phyloP scores from a whole-genome alignment of 2,888 invertebrate species.

The Falcaria lacertinaria region DNA sequence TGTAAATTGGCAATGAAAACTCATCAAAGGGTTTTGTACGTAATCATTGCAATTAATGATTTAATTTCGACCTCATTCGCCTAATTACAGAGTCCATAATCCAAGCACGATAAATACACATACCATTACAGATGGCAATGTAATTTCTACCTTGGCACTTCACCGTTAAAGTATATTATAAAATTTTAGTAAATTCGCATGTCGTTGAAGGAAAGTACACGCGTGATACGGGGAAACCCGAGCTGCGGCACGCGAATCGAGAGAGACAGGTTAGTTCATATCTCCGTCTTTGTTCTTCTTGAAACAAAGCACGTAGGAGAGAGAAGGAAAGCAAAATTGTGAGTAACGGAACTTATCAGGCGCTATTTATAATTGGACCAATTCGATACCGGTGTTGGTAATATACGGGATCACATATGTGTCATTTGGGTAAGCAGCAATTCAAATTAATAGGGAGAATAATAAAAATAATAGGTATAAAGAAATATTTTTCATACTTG shows the following conservation, averaged over 20 bases:
- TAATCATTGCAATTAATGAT: too few relatives aligned
- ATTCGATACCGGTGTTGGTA: slow-evolving; percentile 43
- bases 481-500: too few relatives aligned
- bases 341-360: slow-evolving; percentile 63
- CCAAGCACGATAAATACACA: neutral
- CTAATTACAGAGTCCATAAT: neutral
- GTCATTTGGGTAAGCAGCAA: slow-evolving; percentile 34
- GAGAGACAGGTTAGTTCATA: slow-evolving; percentile 41
- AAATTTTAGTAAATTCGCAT: slow-evolving; percentile 24
- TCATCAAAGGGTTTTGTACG: too few relatives aligned
- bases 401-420: slow-evolving; percentile 44
- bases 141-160: neutral
- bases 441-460: too few relatives aligned
- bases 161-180: neutral
- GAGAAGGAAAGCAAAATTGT: slow-evolving; percentile 20
- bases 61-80: neutral
- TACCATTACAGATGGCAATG: neutral
- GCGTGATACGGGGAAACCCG: slow-evolving; percentile 50
- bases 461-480: too few relatives aligned
- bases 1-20: too few relatives aligned
- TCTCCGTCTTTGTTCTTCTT: slow-evolving; percentile 30
- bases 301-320: slow-evolving; percentile 18
- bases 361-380: slow-evolving; percentile 64
- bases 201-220: slow-evolving; percentile 45
- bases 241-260: slow-evolving; percentile 39